Percentiles rank a stretch among this genome's conserved stretches.
phyloP scores from a whole-genome alignment of 2,797 vertebrate species.

The Bradypus variegatus region DNA sequence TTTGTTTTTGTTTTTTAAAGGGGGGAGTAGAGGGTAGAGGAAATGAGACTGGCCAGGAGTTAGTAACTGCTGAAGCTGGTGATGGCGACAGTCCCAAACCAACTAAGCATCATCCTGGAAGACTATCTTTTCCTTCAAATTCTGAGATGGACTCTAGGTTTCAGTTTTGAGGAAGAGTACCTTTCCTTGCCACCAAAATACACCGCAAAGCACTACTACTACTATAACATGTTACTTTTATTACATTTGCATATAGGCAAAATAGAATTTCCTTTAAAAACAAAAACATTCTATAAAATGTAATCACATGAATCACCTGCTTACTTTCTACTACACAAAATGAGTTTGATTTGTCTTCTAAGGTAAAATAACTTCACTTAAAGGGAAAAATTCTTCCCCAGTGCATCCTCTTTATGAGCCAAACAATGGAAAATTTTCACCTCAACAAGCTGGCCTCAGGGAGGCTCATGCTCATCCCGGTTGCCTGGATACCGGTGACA shows the following conservation, averaged over 20 bases:
- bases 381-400: slow-evolving; percentile 67
- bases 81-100: background rate
- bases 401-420: slow-evolving; percentile 35
- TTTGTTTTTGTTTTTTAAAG: background rate
- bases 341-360: background rate
- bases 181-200: background rate
- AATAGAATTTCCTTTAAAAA: background rate
- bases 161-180: background rate
- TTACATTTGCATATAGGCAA: background rate
- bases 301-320: background rate
- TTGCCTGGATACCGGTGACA: slow-evolving; percentile 69
- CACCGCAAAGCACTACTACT: background rate
- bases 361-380: slow-evolving; percentile 54
- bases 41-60: background rate
- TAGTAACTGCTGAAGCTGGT: slow-evolving; percentile 26
- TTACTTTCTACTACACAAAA: background rate
- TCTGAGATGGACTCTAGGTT: background rate
- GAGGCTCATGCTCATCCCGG: slow-evolving; percentile 61
- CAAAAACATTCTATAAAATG: slow-evolving; percentile 9
- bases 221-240: background rate
- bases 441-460: slow-evolving; percentile 67
- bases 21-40: background rate
- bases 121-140: slow-evolving; percentile 19
- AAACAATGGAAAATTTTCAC: slow-evolving; percentile 77
- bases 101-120: background rate